These are phyloP conservation scores for Drosophila koepferae DNA, from an alignment of 2,888 invertebrate genomes.

Conservation along the genomic window DNA sequence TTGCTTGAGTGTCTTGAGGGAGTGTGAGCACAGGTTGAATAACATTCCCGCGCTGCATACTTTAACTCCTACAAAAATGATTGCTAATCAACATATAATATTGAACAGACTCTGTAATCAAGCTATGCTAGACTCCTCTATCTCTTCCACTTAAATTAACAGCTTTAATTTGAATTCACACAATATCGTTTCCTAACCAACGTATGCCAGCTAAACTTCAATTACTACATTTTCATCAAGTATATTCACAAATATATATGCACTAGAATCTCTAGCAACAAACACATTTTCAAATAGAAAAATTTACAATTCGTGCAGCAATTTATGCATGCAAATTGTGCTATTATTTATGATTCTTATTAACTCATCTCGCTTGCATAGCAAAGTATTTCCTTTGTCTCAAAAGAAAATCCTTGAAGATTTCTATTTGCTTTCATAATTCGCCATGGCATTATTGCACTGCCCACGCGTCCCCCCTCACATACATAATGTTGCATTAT, in stretches of 20 bases:
- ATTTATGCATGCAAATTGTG: conserved; percentile 13
- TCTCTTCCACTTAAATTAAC: no score
- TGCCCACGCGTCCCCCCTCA: conserved; percentile 6
- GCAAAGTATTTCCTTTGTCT: conserved; percentile 6
- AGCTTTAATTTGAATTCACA: neutral
- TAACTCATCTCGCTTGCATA: conserved; percentile 7
- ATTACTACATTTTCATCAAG: neutral
- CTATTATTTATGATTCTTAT: conserved; percentile 1
- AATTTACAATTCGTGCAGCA: neutral
- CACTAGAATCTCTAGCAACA: neutral
- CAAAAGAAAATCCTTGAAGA: conserved; percentile 6
- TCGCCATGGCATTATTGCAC: conserved; percentile 16
- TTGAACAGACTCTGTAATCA: no score
- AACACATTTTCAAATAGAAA: neutral
- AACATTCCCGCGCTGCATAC: no score
- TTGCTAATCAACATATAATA: no score
- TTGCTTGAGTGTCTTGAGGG: no score
- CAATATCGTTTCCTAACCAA: no score
- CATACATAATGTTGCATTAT: conserved; percentile 66
- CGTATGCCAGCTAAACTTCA: neutral
- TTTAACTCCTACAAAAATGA: no score
- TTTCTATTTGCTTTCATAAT: conserved; percentile 17
- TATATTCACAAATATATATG: neutral
- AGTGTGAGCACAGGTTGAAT: no score
- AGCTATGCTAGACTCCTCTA: neutral